Conservation (phyloP, 1,140 invertebrate species). For the Pristionchus pacificus region DNA sequence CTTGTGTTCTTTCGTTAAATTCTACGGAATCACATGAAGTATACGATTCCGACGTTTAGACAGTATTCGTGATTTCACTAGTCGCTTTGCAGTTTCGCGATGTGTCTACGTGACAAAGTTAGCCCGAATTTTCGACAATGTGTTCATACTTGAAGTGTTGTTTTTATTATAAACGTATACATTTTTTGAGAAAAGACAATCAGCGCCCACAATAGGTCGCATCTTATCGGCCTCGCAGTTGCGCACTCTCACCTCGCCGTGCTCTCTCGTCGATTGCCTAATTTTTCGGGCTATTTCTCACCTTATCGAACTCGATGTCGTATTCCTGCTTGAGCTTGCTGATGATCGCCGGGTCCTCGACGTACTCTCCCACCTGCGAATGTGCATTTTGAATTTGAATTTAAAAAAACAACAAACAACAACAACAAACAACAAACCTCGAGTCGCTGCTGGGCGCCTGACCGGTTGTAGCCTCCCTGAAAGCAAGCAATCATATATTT, state of each 20-base stretch:
- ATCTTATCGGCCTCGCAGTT: neutral
- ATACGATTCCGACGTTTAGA: too few species aligned
- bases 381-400: neutral
- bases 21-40: too few species aligned
- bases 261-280: neutral
- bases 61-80: too few species aligned
- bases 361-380: neutral
- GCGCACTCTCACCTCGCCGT: too few species aligned
- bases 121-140: too few species aligned
- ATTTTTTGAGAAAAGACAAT: neutral
- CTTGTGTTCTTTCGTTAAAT: too few species aligned
- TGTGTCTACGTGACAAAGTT: too few species aligned
- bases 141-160: too few species aligned
- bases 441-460: neutral
- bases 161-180: neutral
- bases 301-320: conserved; percentile 13
- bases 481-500: neutral
- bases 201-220: neutral
- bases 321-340: conserved; percentile 10
- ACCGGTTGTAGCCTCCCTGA: neutral
- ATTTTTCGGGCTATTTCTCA: neutral
- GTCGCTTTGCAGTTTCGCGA: too few species aligned
- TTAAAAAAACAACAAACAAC: neutral
- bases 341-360: conserved; percentile 10
- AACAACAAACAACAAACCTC: neutral